A percentile compares a stretch with the other conserved stretches of the same genome.
These are phyloP conservation scores for Threskiornis aethiopicus DNA, from an alignment of 2,797 vertebrate species.

Conservation along the genomic window DNA sequence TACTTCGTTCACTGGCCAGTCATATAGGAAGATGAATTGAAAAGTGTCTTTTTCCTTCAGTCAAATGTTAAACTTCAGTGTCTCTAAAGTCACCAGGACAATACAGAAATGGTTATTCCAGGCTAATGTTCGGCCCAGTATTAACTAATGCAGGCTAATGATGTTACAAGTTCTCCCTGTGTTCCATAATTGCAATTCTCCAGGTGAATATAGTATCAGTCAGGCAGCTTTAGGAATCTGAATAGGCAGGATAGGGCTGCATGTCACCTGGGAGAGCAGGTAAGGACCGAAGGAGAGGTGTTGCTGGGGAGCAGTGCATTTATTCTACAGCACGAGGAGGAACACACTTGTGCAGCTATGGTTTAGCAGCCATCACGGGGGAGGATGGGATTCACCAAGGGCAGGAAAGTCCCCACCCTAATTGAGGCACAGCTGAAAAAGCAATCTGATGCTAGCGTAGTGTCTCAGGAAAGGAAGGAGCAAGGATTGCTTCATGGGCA, in stretches of 20 bases:
- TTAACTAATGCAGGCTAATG: background rate
- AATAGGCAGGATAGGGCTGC: background rate
- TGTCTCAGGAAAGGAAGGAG: background rate
- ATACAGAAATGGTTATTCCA: background rate
- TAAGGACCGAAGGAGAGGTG: background rate
- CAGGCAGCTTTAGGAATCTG: background rate
- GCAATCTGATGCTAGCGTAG: background rate
- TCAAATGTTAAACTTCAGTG: background rate
- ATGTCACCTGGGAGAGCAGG: background rate
- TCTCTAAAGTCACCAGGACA: background rate
- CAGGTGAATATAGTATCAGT: background rate
- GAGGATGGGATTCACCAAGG: background rate
- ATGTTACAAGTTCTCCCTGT: background rate
- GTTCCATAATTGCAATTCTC: background rate
- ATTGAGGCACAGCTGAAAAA: background rate
- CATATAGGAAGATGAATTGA: background rate
- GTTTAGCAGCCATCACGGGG: fast-evolving
- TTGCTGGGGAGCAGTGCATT: background rate
- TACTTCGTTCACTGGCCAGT: background rate
- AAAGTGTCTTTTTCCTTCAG: background rate
- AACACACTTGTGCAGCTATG: background rate
- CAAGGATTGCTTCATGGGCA: background rate
- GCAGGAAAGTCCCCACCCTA: background rate
- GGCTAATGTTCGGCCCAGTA: background rate
- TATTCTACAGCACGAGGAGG: background rate